Percentiles rank a stretch among this genome's conserved stretches.
These are phyloP conservation scores for Thaleichthys pacificus DNA, from an alignment of 2,797 vertebrate genomes.

Conservation along the genomic window DNA sequence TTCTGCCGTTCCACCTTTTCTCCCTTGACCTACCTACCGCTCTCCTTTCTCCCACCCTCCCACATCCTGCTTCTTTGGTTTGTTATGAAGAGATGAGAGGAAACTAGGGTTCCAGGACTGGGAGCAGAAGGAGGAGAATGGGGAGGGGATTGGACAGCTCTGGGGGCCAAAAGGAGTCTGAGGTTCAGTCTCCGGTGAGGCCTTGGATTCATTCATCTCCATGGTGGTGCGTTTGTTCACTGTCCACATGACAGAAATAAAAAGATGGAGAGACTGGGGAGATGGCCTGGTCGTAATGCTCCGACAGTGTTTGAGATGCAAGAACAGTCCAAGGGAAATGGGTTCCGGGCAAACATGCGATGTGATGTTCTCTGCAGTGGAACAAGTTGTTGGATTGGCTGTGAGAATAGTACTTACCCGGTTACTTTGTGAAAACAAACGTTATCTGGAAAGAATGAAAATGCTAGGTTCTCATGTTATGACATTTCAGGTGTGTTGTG, in stretches of 20 bases:
- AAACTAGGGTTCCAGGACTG: slow-evolving; percentile 3
- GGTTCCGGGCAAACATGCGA: neutral
- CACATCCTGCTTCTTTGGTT: slow-evolving; percentile 8
- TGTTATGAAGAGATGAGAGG: slow-evolving; percentile 13
- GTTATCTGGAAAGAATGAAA: neutral
- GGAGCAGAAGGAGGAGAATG: neutral
- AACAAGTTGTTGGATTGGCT: neutral
- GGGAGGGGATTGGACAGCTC: too few species aligned
- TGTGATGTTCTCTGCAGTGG: neutral
- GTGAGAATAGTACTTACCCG: too few species aligned
- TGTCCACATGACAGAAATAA: neutral
- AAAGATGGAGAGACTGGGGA: neutral
- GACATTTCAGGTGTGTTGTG: neutral
- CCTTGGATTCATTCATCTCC: neutral
- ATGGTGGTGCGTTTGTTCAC: neutral
- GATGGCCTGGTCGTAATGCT: neutral
- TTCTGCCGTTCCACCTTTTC: neutral
- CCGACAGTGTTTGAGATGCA: neutral
- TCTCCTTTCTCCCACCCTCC: slow-evolving; percentile 10
- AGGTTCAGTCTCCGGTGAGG: neutral
- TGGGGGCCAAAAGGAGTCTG: neutral
- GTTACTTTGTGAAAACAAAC: neutral
- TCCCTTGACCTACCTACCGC: neutral
- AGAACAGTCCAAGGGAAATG: too few species aligned
- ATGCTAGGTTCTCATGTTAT: neutral